Evolutionary conservation across 2,113 vertebrate species (phyloP), one percentile per base, ranked within the genome.

Genomic region (Oostethus manadensis): DNA sequence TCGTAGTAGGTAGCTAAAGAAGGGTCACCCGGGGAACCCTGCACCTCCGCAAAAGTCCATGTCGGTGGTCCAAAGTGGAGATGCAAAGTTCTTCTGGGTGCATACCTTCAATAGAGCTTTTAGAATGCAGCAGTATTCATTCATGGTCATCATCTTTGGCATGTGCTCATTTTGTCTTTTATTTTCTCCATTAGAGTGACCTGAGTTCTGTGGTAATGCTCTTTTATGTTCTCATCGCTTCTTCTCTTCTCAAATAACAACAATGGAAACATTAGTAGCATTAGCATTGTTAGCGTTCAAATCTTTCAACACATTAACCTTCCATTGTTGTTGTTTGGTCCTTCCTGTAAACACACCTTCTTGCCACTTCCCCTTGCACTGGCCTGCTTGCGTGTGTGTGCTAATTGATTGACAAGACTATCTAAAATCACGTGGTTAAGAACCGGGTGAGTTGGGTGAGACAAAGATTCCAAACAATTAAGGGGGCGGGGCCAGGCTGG

Each of bases 141-240:
- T 79, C 77, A 79, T 78, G 85, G 66, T 84, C 90, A 90, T 93
- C 92, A 90, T 90, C 85, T 89, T 90, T 93, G 91, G 93, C 92
- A 93, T 93, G 92, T 94, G 89, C 94, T 93, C 93, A 88, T 96
- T 92, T 77, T 93, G 91, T 94, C 90, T 90, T 94, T 75, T 89
- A 92, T 96, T 97, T 94, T 93, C 92, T 94, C 90, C 94, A 97
- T 98, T 98, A 99, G 97, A 98, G 95, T 92, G 97, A 99, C 94
- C 95, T 99, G 93, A 98, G 94, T 98, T 98, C 95, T 91, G 96
- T 99, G 96, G 96, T 99, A 99, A 99, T 93, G 94, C 87, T 74
- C 93, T 86, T 76, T 85, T 92, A 86, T 74, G 83, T 95, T 94
- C 90, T 93, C 93, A 93, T 95, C 90, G 89, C 90, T 89, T 87